A percentile compares a stretch with the other conserved stretches of the same genome.
phyloP scores from a whole-genome alignment of 2,797 vertebrate species.

The Bovichtus variegatus region DNA sequence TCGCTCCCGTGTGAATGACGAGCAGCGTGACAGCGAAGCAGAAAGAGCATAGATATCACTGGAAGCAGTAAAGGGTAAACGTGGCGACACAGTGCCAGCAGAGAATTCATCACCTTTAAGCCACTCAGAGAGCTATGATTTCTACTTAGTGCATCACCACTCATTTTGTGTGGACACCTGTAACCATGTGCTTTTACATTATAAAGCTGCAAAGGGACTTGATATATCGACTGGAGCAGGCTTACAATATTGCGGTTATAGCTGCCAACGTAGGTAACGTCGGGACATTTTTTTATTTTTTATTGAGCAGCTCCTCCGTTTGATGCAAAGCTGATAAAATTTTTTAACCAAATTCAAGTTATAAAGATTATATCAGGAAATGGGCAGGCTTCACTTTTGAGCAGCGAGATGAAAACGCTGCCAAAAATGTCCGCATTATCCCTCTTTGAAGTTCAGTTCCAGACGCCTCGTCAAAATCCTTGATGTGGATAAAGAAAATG shows the following conservation, averaged over 20 bases:
- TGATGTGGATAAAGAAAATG: constrained; percentile 68
- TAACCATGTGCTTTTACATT: constrained; percentile 12
- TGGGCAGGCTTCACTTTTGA: constrained; percentile 33
- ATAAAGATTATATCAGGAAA: constrained; percentile 48
- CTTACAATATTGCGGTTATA: background rate
- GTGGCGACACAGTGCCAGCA: constrained; percentile 8
- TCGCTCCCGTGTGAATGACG: constrained; percentile 8
- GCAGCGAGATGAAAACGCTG: constrained; percentile 48
- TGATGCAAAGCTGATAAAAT: constrained; percentile 35
- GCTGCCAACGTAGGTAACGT: background rate
- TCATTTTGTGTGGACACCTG: constrained; percentile 27
- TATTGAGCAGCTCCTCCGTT: constrained; percentile 6
- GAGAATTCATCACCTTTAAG: constrained; percentile 45
- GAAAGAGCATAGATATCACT: constrained; percentile 36
- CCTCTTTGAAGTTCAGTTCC: constrained; percentile 59
- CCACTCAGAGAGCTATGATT: constrained; percentile 23
- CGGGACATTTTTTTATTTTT: background rate
- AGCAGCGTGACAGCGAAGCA: constrained; percentile 5
- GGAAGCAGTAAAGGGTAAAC: constrained; percentile 24
- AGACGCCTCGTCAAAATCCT: constrained; percentile 26
- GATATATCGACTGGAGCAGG: background rate
- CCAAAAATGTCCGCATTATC: constrained; percentile 30
- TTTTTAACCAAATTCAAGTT: background rate
- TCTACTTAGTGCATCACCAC: constrained; percentile 26
- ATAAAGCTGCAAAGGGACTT: background rate